Base-by-base conservation (phyloP, 1,140 invertebrate genomes). In the Drosophila auraria region DNA sequence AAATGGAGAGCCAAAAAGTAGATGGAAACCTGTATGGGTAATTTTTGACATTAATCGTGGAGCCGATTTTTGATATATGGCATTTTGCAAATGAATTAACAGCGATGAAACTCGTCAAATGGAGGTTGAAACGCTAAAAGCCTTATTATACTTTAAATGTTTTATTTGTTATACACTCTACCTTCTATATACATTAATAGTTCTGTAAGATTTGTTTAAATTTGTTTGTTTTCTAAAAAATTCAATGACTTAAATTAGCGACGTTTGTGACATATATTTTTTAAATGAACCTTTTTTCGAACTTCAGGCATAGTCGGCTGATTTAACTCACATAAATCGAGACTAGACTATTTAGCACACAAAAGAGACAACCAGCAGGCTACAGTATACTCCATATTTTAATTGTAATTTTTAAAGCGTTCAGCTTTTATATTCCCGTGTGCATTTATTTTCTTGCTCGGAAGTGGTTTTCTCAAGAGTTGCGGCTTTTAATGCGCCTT, bases 11-110 rank as follows among this genome's bases (percentile, higher is more conserved):
- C 1, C 23, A 30, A 50, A 51, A 57, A 25, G 17, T 54, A 49
- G 20, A 40, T 50, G 45, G 36, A 61, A 74, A 30, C 20, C 23
- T 42, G 64, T 56, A 15, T 47, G 44, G 60, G 54, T 61, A 73
- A 86, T 86, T 69, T 81, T 66, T 36, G 65, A 45, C 65, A 84
- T 68, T 77, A 64, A 84, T 84, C 78, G 77, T 38, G 25, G 38
- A 42, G 61, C 9, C 47, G 27, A 81, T 80, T 68, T 60, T 47
- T 51, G 58, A 73, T 63, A 17, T 81, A 36, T 64, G 17, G 44
- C 71, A 65, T 50, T 40, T 60, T 42, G 53, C 60, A 65, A 63
- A 40, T 66, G 33, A 45, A 23, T 45, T 15, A 30, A 40, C 14
- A 33, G 60, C 9, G 8, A 2, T 20, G 11, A 8, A 5, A n/a